Evolutionary conservation across 1,140 invertebrate genomes (phyloP).

Genomic region (Polypedilum vanderplanki): DNA sequence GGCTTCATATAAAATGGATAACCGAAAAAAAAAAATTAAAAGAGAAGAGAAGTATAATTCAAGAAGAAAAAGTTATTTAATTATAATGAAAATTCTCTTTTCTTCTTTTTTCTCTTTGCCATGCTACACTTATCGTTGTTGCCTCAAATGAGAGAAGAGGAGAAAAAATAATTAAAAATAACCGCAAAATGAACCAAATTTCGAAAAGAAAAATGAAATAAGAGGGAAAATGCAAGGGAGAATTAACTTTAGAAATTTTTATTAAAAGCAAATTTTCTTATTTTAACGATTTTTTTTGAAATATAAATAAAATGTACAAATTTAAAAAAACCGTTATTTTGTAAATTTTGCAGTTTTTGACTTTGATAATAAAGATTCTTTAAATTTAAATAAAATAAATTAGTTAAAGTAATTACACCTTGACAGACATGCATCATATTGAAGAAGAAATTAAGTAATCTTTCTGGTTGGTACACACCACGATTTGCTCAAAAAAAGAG

Average conservation of each 20-base stretch:
- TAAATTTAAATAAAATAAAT: no score
- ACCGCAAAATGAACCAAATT: no score
- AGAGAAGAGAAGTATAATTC: not conserved
- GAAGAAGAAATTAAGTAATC: not conserved
- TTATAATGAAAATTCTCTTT: not conserved
- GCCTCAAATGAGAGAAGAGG: not conserved
- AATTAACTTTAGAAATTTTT: no score
- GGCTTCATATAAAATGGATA: constrained; percentile 24
- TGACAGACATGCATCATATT: not conserved
- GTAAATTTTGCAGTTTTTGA: no score
- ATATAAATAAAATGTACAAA: no score
- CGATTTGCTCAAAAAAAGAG: not conserved
- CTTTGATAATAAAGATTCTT: no score
- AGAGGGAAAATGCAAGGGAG: no score
- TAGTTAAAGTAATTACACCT: no score
- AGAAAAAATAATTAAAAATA: constrained; percentile 19
- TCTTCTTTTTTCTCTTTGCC: not conserved
- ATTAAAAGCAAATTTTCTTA: no score
- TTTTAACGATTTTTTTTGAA: no score
- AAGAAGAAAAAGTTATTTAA: not conserved
- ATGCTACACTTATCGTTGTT: not conserved
- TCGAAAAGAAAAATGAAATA: no score
- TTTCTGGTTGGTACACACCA: not conserved
- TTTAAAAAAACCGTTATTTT: no score
- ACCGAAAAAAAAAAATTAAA: not conserved